Conservation (phyloP, 2,888 invertebrate genomes). For the Escarpia spicata region DNA sequence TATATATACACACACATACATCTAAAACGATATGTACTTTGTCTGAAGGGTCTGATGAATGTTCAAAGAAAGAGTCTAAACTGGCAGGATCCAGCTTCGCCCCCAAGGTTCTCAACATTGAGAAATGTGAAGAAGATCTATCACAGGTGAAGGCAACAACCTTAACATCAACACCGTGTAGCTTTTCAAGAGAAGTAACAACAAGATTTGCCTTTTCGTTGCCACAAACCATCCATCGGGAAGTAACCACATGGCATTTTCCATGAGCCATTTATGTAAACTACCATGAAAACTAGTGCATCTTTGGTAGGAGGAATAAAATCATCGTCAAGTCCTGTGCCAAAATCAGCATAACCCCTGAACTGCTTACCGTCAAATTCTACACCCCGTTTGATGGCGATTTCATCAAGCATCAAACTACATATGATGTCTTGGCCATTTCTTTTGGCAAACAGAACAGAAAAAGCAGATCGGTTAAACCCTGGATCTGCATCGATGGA, state of each 20-base stretch:
- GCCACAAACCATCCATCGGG: background rate
- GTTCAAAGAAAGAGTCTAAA: background rate
- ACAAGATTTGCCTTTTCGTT: conserved; percentile 6
- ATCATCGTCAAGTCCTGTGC: background rate
- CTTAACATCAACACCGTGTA: conserved; percentile 18
- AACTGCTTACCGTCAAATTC: background rate
- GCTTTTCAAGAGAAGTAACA: background rate
- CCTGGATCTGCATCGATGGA: background rate
- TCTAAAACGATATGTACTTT: background rate
- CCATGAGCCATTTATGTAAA: background rate
- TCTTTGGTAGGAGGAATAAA: background rate
- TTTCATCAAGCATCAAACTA: background rate
- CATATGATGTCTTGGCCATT: background rate
- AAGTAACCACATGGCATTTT: conserved; percentile 25
- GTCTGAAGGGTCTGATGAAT: background rate
- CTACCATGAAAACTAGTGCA: conserved; percentile 22
- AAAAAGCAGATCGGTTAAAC: background rate
- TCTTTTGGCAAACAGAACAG: background rate
- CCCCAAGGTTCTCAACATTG: background rate
- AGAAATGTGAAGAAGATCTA: background rate
- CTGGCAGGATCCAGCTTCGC: background rate
- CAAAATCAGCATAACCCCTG: background rate
- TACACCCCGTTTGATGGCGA: background rate
- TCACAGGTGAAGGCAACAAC: conserved; percentile 22
- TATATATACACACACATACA: too few species aligned